Conservation (phyloP, 2,888 invertebrate species). For the Electrophaes corylata region DNA sequence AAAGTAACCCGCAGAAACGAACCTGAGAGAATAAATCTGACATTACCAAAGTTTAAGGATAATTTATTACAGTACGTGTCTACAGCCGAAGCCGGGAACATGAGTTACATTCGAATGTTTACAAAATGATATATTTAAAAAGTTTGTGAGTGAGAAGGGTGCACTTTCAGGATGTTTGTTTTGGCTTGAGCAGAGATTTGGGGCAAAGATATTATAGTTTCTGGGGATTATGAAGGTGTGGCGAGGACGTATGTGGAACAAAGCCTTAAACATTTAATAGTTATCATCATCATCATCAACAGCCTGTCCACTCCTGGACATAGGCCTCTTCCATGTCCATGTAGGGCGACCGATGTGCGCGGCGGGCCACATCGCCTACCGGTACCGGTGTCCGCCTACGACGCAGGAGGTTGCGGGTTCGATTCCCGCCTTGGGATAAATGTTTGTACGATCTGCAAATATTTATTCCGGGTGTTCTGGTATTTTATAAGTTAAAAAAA, state of each 20-base stretch:
- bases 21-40: slow-evolving; percentile 50
- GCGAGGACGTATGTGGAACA: background rate
- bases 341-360: too few relatives aligned
- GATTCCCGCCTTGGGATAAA: too few relatives aligned
- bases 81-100: slow-evolving; percentile 53
- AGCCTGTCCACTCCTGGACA: too few relatives aligned
- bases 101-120: slow-evolving; percentile 63
- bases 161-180: slow-evolving; percentile 13
- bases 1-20: slow-evolving; percentile 37
- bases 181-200: slow-evolving; percentile 14
- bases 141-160: slow-evolving; percentile 35
- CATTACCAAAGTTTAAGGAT: slow-evolving; percentile 55
- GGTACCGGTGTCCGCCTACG: too few relatives aligned
- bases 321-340: too few relatives aligned
- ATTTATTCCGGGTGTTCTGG: too few relatives aligned
- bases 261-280: background rate
- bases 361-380: too few relatives aligned
- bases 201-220: slow-evolving; percentile 16
- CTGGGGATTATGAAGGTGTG: background rate
- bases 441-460: too few relatives aligned
- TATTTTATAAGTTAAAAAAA: too few relatives aligned
- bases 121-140: slow-evolving; percentile 56
- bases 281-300: too few relatives aligned
- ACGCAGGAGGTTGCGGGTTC: too few relatives aligned
- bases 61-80: slow-evolving; percentile 61